Evolutionary conservation across 2,888 invertebrate species (phyloP).

Genomic region (Melinopterus prodromus): DNA sequence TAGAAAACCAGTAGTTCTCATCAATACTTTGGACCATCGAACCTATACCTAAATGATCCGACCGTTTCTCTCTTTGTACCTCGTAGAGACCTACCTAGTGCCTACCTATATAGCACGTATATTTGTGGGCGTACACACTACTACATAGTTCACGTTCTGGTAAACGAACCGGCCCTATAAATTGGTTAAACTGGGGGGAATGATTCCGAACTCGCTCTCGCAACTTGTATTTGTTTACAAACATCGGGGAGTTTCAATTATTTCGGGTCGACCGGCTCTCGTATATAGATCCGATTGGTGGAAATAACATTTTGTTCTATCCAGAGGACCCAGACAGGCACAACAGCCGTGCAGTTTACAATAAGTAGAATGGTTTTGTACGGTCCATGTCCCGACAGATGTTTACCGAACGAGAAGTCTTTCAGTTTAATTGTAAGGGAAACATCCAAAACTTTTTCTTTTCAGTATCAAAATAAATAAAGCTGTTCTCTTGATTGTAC

Average conservation of each 20-base stretch:
- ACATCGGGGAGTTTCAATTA: slow-evolving; percentile 4
- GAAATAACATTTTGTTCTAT: background rate
- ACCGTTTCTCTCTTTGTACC: too few species aligned
- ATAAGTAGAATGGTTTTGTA: background rate
- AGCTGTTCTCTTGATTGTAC: too few species aligned
- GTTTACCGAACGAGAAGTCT: background rate
- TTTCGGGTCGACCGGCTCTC: background rate
- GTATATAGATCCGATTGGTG: background rate
- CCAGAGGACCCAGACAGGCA: background rate
- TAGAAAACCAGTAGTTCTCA: too few species aligned
- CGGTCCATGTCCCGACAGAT: background rate
- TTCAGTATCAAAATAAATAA: too few species aligned
- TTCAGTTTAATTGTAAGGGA: too few species aligned
- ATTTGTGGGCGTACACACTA: background rate
- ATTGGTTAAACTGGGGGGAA: background rate
- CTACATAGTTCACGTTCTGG: background rate
- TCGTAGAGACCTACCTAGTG: background rate
- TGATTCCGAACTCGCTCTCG: background rate
- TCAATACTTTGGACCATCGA: too few species aligned
- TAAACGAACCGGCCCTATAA: background rate
- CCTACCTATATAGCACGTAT: background rate
- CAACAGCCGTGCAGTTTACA: background rate
- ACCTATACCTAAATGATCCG: too few species aligned
- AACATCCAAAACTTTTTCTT: too few species aligned
- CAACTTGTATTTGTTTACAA: slow-evolving; percentile 4